These are phyloP conservation scores for Chrosomus eos DNA, from an alignment of 2,797 vertebrate genomes.

Conservation along the genomic window DNA sequence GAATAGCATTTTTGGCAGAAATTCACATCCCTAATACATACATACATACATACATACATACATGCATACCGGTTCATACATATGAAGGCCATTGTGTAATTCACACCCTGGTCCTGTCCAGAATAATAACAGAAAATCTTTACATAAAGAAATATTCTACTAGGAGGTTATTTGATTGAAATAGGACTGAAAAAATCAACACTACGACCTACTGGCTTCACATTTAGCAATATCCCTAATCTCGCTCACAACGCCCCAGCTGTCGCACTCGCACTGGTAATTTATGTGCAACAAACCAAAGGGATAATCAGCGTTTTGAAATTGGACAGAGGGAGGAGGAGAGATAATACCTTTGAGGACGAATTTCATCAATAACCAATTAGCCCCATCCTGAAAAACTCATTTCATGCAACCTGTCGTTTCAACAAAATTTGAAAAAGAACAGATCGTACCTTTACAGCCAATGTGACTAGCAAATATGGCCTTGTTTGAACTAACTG, in stretches of 20 bases:
- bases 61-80: too few relatives aligned
- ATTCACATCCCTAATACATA: too few relatives aligned
- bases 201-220: neutral
- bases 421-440: slow-evolving; percentile 61
- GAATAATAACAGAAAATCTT: neutral
- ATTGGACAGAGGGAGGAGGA: slow-evolving; percentile 54
- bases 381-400: slow-evolving; percentile 56
- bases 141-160: neutral
- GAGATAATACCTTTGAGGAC: slow-evolving; percentile 51
- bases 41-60: too few relatives aligned
- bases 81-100: neutral
- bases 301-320: slow-evolving; percentile 56
- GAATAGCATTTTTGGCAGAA: too few relatives aligned
- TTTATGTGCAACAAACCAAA: slow-evolving; percentile 48
- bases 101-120: neutral
- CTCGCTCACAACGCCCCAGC: slow-evolving; percentile 23
- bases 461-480: slow-evolving; percentile 65
- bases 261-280: neutral
- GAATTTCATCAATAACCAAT: slow-evolving; percentile 65
- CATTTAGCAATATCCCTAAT: slow-evolving; percentile 13
- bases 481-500: slow-evolving; percentile 62
- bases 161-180: neutral
- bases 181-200: neutral
- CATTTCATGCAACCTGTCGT: slow-evolving; percentile 66
- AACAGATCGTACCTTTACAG: slow-evolving; percentile 58